Evolutionary conservation across 2,888 invertebrate species (phyloP), one percentile per base, ranked within the genome.

Genomic region (Carpatolechia fugitivella): DNA sequence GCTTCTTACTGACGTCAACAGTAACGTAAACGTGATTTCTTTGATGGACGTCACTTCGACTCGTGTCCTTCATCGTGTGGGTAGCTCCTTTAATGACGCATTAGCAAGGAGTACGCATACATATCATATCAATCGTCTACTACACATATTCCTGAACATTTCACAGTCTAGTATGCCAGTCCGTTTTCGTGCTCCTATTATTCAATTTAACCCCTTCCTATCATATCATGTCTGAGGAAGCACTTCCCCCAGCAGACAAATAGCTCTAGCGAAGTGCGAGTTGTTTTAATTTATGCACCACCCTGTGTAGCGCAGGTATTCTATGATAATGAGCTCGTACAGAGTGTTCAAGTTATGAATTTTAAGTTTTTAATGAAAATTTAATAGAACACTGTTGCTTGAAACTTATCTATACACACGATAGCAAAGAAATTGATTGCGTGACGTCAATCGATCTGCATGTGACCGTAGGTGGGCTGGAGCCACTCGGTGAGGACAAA

Each of bases 261-360:
- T 64, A 59, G 61, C 61, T 54, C 57, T 63, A 62, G 60, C 63
- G 61, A 63, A 60, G 62, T 61, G 57, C 50, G 52, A 55, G 48
- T 44, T 52, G 53, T 49, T 60, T 61, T 74, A 74, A 76, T 72
- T 66, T 74, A 74, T 75, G 61, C 72, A 66, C 66, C 64, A 64
- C 60, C 58, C 63, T 59, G 60, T 60, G 60, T 44, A n/a, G 44
- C 44, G 29, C 29, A 44, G 44, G 44, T 66, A 65, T 61, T 63
- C 35, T 40, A 52, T 41, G 68, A 73, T 76, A 74, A 75, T 74
- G 68, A 74, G 73, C 50, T 47, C 14, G 46, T 46, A 31, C 31
- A 47, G 10, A 31, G 31, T 47, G 31, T 20, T 14, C 20, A n/a
- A 11, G 33, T 6, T 44, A 44, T 44, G 44, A 44, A 44, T 44